Evolutionary conservation across 2,113 vertebrate species (phyloP), one percentile per base, ranked within the genome.

Genomic region (Sylvietta virens): DNA sequence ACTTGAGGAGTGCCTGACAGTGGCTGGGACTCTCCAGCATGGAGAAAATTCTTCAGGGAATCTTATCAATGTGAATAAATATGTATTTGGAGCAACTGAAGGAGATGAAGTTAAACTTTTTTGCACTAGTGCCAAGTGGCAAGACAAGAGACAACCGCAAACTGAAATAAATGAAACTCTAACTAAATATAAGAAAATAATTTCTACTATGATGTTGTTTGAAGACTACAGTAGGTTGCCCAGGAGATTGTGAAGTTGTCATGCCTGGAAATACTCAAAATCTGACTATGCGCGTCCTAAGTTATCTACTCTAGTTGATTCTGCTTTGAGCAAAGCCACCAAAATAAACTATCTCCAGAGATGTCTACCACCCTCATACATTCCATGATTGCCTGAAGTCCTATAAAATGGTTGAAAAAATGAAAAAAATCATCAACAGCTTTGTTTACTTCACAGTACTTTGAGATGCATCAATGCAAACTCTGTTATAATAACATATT

Each of bases 1-100:
- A 9, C 1, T 0, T 15, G 6, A 71, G 23, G 16, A 54, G 7
- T 3, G 23, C 12, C 8, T 84, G 35, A 57, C 21, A 81, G 60
- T 40, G 28, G 3, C 7, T 76, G 13, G 3, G 4, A 42, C 35
- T 58, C 17, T 44, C 50, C 27, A 79, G 6, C 10, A 22, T 24
- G 17, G 18, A 65, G 27, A 19, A 35, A 84, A 82, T 58, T 30
- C 4, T 88, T 17, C 4, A 6, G 7, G 1, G 6, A 17, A 27
- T 57, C 6, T 44, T 58, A 70, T 6, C 17, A 30, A 18, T 22
- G 1, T 19, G 2, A 54, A 31, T 16, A 73, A 90, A 79, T 12
- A 50, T 9, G n/a, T 7, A n/a, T 27, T 3, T 15, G 28, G 30
- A 74, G 4, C 7, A 27, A n/a, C 0, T 47, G 30, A 54, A 77